These are phyloP conservation scores for Vidua chalybeata DNA, from an alignment of 2,113 vertebrate genomes.

Conservation along the genomic window DNA sequence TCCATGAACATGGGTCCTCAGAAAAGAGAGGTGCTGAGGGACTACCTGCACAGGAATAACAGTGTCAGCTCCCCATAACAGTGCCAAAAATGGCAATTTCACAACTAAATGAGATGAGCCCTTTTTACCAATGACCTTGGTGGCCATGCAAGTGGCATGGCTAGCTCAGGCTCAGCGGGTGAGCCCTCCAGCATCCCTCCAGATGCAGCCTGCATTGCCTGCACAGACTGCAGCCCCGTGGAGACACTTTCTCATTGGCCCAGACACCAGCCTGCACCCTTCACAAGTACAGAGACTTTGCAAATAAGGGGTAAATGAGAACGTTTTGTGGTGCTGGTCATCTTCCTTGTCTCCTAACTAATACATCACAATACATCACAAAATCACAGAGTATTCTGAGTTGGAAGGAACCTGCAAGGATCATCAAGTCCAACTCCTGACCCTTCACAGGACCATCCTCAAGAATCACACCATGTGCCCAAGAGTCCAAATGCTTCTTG, in stretches of 20 bases:
- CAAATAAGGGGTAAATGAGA: not conserved
- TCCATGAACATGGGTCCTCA: not conserved
- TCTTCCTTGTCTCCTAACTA: not conserved
- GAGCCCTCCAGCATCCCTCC: not conserved
- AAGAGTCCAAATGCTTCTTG: not conserved
- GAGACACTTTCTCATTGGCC: not conserved
- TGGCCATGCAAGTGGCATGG: accelerated
- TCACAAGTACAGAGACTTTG: not conserved
- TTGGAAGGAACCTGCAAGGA: not conserved
- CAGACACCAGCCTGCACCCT: not conserved
- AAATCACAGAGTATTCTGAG: not conserved
- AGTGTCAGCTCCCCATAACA: not conserved
- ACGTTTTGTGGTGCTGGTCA: not conserved
- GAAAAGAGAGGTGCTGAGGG: not conserved
- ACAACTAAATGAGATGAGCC: not conserved
- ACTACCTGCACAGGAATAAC: not conserved
- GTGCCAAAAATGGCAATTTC: not conserved
- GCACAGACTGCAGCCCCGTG: not conserved
- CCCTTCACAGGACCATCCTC: not conserved
- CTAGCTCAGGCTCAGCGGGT: accelerated
- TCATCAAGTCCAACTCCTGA: too few species aligned
- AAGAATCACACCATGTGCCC: not conserved
- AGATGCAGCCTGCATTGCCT: not conserved
- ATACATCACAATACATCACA: not conserved
- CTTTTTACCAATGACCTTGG: not conserved